Evolutionary conservation across 2,113 vertebrate species (phyloP).

Genomic region (Dromiciops gliroides): DNA sequence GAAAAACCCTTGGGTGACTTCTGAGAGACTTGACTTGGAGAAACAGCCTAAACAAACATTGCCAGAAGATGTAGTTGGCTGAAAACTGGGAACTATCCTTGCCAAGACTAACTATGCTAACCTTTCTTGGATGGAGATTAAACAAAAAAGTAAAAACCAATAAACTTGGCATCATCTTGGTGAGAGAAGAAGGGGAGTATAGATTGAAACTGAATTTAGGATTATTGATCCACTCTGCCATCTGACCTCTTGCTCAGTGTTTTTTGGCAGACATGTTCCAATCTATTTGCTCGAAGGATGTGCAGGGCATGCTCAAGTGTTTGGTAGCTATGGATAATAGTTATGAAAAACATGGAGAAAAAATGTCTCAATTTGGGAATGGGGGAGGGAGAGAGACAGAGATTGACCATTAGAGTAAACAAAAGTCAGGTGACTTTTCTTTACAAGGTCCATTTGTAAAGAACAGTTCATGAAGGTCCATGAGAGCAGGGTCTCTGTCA

Average conservation of each 20-base stretch:
- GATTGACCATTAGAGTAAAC: background rate
- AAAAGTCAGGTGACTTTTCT: background rate
- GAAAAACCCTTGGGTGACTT: constrained; percentile 60
- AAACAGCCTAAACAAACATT: constrained; percentile 20
- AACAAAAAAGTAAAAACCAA: constrained; percentile 28
- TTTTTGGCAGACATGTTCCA: constrained; percentile 46
- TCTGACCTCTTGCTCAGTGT: constrained; percentile 27
- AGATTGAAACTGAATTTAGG: constrained; percentile 44
- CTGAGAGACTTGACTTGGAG: constrained; percentile 65
- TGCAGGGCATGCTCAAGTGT: constrained; percentile 45
- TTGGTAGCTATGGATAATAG: background rate
- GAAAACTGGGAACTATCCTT: constrained; percentile 24
- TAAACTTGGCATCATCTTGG: constrained; percentile 35
- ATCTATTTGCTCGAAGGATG: constrained; percentile 46
- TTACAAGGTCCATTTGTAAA: background rate
- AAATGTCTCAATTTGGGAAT: background rate
- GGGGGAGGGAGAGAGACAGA: background rate
- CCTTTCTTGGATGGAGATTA: constrained; percentile 23
- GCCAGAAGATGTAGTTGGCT: constrained; percentile 63
- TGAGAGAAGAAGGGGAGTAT: constrained; percentile 42
- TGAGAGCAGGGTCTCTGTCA: background rate
- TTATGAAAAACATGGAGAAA: constrained; percentile 51
- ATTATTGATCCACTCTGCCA: constrained; percentile 34
- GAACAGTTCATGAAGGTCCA: background rate
- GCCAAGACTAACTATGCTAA: constrained; percentile 22